Evolutionary conservation across 2,113 vertebrate species (phyloP).

Genomic region (Leuciscus idus): DNA sequence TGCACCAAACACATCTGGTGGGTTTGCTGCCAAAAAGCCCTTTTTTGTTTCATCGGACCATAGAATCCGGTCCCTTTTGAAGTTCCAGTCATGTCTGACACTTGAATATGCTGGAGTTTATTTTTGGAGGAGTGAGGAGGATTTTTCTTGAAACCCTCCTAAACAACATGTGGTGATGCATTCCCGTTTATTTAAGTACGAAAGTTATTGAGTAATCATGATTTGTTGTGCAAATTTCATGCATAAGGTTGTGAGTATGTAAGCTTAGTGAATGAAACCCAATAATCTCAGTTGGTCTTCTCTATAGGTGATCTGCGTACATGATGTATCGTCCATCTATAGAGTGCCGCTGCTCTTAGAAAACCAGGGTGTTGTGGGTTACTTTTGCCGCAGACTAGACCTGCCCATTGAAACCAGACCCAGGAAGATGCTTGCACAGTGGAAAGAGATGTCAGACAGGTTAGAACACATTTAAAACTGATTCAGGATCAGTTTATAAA

Average conservation of each 20-base stretch:
- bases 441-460: conserved; percentile 99
- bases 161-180: too few species aligned
- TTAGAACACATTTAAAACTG: conserved; percentile 48
- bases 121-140: too few species aligned
- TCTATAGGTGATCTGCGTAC: conserved; percentile 92
- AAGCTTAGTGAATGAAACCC: background rate
- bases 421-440: conserved; percentile 89
- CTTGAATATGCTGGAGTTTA: too few species aligned
- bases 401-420: conserved; percentile 89
- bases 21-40: too few species aligned
- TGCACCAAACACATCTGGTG: too few species aligned
- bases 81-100: too few species aligned
- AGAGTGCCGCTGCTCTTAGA: conserved; percentile 90
- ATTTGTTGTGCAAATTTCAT: background rate
- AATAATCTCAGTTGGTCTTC: background rate
- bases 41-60: too few species aligned
- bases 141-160: too few species aligned
- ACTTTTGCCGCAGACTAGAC: conserved; percentile 87
- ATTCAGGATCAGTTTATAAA: background rate
- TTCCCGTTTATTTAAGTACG: background rate
- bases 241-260: background rate
- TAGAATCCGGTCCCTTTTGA: too few species aligned
- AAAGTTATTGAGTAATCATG: background rate
- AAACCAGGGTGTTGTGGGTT: conserved; percentile 92
- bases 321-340: conserved; percentile 95